Evolutionary conservation across 2,113 vertebrate species (phyloP).

Genomic region (Clarias batrachus): DNA sequence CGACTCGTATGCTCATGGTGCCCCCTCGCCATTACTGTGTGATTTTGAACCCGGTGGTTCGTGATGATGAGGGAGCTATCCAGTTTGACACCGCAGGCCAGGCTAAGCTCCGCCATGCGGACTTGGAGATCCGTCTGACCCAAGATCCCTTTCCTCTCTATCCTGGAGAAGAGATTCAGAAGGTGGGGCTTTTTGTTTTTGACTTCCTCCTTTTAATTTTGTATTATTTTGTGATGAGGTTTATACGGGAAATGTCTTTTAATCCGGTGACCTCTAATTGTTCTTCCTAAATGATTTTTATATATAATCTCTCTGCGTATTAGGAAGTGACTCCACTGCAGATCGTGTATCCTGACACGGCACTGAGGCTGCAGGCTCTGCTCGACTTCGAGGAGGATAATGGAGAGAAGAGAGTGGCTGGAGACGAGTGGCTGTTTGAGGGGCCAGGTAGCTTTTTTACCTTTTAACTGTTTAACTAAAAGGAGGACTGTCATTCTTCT

Average conservation of each 20-base stretch:
- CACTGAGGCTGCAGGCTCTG: constrained; percentile 83
- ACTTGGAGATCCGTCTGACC: constrained; percentile 84
- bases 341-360: constrained; percentile 86
- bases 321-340: constrained; percentile 82
- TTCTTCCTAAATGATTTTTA: background rate
- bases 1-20: constrained; percentile 80
- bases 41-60: constrained; percentile 77
- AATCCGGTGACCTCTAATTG: background rate
- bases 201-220: background rate
- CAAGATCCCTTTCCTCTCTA: constrained; percentile 82
- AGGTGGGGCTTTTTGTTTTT: constrained; percentile 56
- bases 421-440: constrained; percentile 91
- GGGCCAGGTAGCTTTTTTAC: constrained; percentile 75
- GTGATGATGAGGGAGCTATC: constrained; percentile 61
- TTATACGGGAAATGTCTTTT: background rate
- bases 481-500: background rate
- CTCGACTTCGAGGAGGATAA: constrained; percentile 78
- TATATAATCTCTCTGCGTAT: background rate
- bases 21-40: constrained; percentile 86
- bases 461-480: background rate
- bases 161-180: constrained; percentile 71
- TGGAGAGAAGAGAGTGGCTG: constrained; percentile 75
- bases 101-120: constrained; percentile 82
- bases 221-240: no score
- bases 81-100: constrained; percentile 79